Conservation (phyloP, 2,113 vertebrate genomes). For the Ceyx margarethae region DNA sequence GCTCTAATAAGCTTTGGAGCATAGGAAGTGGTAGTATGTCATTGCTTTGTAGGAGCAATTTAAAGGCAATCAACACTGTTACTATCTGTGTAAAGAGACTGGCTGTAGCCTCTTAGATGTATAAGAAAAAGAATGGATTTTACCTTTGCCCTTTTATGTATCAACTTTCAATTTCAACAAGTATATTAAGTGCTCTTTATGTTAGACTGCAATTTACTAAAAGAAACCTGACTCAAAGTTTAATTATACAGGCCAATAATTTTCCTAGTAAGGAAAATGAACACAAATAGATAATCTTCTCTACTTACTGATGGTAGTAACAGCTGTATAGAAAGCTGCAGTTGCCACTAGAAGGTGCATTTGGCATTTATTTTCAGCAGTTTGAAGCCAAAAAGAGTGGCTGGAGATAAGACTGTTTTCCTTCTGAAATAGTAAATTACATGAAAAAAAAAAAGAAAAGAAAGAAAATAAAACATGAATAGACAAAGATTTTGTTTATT, state of each 20-base stretch:
- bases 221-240: conserved; percentile 42
- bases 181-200: conserved; percentile 66
- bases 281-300: neutral
- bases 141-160: conserved; percentile 39
- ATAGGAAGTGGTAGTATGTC: conserved; percentile 24
- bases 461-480: conserved; percentile 70
- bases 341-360: conserved; percentile 65
- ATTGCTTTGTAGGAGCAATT: conserved; percentile 48
- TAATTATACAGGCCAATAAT: conserved; percentile 66
- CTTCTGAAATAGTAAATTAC: conserved; percentile 73
- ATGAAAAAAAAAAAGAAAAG: conserved; percentile 24
- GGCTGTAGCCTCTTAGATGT: conserved; percentile 32
- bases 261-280: conserved; percentile 13
- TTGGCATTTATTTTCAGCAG: conserved; percentile 56
- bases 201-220: conserved; percentile 62
- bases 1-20: conserved; percentile 58
- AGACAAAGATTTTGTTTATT: conserved; percentile 80
- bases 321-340: neutral
- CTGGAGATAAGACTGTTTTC: conserved; percentile 55
- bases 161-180: conserved; percentile 64
- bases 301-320: neutral
- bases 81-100: conserved; percentile 31
- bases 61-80: conserved; percentile 46
- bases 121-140: conserved; percentile 37
- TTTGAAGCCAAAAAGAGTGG: conserved; percentile 17